These are phyloP conservation scores for Nebria brevicollis DNA, from an alignment of 2,888 invertebrate species.

Conservation along the genomic window DNA sequence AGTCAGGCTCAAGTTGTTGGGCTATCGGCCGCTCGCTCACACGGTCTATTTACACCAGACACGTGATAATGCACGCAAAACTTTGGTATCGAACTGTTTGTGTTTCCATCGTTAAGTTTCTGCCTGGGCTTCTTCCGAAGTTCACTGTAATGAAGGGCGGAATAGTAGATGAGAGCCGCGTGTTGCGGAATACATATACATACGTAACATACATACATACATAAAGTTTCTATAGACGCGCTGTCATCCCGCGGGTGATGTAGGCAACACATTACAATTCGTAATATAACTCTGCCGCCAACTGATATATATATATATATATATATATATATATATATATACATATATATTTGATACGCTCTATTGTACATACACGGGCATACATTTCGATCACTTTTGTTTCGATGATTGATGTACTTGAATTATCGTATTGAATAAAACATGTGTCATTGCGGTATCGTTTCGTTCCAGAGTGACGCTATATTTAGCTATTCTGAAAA, in stretches of 20 bases:
- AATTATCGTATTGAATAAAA: constrained; percentile 44
- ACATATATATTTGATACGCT: constrained; percentile 31
- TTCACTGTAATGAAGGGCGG: constrained; percentile 21
- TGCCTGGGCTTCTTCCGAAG: constrained; percentile 23
- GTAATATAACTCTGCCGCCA: constrained; percentile 16
- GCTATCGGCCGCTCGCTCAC: not conserved
- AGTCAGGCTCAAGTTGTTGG: not conserved
- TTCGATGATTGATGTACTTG: constrained; percentile 42
- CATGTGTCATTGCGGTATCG: constrained; percentile 22
- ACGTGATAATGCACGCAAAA: constrained; percentile 40
- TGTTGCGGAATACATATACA: constrained; percentile 31
- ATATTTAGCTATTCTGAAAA: no score
- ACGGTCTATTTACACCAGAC: constrained; percentile 23
- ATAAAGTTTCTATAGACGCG: constrained; percentile 33
- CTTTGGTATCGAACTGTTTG: constrained; percentile 42
- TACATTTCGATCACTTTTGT: constrained; percentile 43
- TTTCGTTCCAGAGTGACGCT: not conserved
- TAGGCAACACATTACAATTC: constrained; percentile 34
- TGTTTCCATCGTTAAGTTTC: constrained; percentile 30
- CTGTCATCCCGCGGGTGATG: constrained; percentile 39
- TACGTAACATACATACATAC: not conserved
- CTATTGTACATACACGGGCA: constrained; percentile 28
- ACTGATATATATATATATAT: constrained; percentile 11
- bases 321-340: not conserved
- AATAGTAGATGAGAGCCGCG: not conserved